Conservation (phyloP, 1,140 invertebrate genomes). For the Neelides sp. region DNA sequence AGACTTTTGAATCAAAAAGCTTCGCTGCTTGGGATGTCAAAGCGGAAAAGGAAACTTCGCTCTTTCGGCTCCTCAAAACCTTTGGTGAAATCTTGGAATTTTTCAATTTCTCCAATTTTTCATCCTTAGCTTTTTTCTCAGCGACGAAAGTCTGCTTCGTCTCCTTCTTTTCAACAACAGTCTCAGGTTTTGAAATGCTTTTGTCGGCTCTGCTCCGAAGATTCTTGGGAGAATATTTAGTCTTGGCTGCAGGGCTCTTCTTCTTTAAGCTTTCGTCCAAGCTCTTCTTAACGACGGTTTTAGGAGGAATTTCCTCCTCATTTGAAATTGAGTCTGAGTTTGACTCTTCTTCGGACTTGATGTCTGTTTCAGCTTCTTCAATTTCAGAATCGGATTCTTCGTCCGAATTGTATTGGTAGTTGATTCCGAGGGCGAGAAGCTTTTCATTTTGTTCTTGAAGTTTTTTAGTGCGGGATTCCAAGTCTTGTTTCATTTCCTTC, state of each 20-base stretch:
- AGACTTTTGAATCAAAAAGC: neutral
- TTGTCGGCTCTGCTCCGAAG: neutral
- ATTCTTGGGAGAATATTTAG: neutral
- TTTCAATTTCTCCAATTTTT: neutral
- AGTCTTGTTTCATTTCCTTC: constrained; percentile 14
- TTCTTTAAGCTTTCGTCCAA: neutral
- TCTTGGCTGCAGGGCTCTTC: neutral
- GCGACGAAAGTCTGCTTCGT: neutral
- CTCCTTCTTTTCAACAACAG: neutral
- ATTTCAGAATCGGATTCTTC: neutral
- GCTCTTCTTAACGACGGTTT: neutral
- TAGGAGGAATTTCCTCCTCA: neutral
- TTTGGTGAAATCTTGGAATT: constrained; percentile 2
- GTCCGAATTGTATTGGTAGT: constrained; percentile 16
- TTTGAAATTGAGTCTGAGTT: neutral
- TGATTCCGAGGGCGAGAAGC: constrained; percentile 25
- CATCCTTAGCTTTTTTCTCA: neutral
- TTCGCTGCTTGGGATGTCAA: neutral
- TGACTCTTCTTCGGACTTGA: neutral
- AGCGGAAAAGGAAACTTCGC: too few relatives aligned
- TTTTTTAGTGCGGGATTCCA: constrained; percentile 8
- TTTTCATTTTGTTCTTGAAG: constrained; percentile 18
- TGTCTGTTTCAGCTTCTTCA: neutral
- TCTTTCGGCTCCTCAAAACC: neutral
- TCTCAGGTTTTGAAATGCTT: neutral